Base-by-base conservation (phyloP, 2,797 vertebrate species). In the Lacerta viridis region DNA sequence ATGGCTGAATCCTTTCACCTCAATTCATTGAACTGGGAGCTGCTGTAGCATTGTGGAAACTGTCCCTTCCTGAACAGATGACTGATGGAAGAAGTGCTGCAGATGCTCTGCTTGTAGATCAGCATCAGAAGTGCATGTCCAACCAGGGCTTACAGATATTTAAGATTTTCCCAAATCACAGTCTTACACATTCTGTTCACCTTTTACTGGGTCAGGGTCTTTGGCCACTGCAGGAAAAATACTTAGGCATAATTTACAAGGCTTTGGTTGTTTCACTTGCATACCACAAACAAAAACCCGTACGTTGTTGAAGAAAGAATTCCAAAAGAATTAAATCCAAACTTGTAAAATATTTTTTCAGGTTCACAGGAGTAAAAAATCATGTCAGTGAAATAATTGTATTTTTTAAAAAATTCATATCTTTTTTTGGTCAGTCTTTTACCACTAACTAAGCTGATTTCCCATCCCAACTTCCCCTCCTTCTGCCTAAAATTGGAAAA, bases 221-320 rank as follows among this genome's bases (percentile, higher is more conserved):
- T 72, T 79, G 50, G 36, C 18, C 17, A 7, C 15, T 72, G 46
- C 13, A 80, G 55, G 39, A 43, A 72, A 20, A 59, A 64, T 15
- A 61, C 59, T 29, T 25, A 36, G 18, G 18, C 41, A 50, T 61
- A 79, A 4, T 82, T 87, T 43, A 68, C 17, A 33, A 43, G 2
- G 69, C 15, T 33, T 33, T 83, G n/a, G 3, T 43, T n/a, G n/a
- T 76, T 85, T 68, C 2, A 61, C n/a, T 80, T 81, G 33, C 17
- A 36, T 82, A 80, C 78, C 50, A 27, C 46, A 92, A 85, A 91
- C 80, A 84, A 80, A 36, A 81, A 55, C 82, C 80, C 61, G 29
- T 46, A 90, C 59, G n/a, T 6, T 77, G n/a, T 59, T 80, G 79
- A 87, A 82, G 39, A 41, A 43, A 79, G 25, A 18, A 13, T 69